phyloP scores from a whole-genome alignment of 2,797 vertebrate genomes.

The Lacerta viridis region DNA sequence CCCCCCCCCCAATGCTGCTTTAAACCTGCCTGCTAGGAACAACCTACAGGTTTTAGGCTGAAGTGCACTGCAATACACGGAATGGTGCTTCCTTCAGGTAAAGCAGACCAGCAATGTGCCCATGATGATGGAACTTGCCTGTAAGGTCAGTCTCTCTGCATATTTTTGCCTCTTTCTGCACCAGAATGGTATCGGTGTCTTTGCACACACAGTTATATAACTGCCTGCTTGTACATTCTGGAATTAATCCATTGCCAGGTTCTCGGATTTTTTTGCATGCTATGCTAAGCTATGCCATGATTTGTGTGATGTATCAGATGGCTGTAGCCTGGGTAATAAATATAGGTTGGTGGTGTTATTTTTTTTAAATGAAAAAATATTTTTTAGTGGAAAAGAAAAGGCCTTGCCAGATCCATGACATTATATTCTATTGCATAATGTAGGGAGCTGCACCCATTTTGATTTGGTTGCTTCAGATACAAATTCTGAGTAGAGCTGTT shows the following conservation, averaged over 20 bases:
- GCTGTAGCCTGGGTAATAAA: accelerated
- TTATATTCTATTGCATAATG: constrained; percentile 35
- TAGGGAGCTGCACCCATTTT: constrained; percentile 50
- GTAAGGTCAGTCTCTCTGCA: constrained; percentile 71
- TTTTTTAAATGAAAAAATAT: not conserved
- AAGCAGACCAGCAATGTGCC: constrained; percentile 67
- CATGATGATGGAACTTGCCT: constrained; percentile 68
- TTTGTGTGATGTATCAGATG: too few relatives aligned
- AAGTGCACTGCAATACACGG: constrained; percentile 63
- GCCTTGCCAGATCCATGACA: constrained; percentile 1
- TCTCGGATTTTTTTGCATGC: constrained; percentile 15
- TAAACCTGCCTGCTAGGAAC: constrained; percentile 57
- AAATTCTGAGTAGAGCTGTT: not conserved
- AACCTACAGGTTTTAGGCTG: constrained; percentile 70
- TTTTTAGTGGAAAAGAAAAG: not conserved
- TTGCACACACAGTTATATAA: constrained; percentile 26
- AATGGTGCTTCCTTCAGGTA: constrained; percentile 70
- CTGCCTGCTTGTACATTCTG: not conserved
- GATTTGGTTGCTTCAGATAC: not conserved
- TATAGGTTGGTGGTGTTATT: not conserved
- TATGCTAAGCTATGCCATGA: not conserved
- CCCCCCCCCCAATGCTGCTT: constrained; percentile 23
- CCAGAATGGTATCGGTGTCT: not conserved
- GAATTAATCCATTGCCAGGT: constrained; percentile 1
- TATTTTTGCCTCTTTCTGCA: not conserved